phyloP scores from a whole-genome alignment of 2,888 invertebrate genomes.

The Acanthosepion lycidas region DNA sequence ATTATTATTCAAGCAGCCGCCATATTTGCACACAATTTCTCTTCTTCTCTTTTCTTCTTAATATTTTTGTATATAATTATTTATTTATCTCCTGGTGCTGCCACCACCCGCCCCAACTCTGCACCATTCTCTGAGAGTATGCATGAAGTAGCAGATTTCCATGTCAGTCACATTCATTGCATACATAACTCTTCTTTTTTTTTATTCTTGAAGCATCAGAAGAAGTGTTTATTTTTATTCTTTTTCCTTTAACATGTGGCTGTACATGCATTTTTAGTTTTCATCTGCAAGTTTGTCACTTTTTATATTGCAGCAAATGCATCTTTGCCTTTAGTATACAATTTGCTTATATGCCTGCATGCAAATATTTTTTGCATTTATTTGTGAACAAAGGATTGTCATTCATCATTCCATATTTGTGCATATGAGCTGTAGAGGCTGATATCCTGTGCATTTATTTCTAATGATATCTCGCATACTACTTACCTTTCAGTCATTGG shows the following conservation, averaged over 20 bases:
- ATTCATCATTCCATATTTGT: background rate
- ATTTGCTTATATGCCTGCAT: background rate
- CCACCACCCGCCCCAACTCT: background rate
- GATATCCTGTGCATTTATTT: background rate
- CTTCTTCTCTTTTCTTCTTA: background rate
- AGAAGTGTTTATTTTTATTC: background rate
- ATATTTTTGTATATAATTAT: background rate
- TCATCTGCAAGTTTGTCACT: background rate
- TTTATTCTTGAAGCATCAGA: background rate
- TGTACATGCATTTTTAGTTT: background rate
- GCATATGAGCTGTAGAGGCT: background rate
- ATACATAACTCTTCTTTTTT: background rate
- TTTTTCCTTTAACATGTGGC: background rate
- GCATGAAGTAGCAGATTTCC: background rate
- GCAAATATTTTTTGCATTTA: background rate
- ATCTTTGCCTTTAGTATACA: background rate
- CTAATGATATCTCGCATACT: background rate
- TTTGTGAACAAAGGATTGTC: background rate
- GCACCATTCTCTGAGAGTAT: background rate
- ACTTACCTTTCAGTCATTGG: background rate
- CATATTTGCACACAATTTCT: background rate
- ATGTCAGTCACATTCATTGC: conserved; percentile 13
- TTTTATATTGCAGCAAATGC: background rate
- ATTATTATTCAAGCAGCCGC: background rate
- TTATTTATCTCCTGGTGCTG: background rate